These are phyloP conservation scores for Sphaeramia orbicularis DNA, from an alignment of 2,797 vertebrate genomes.

Conservation along the genomic window DNA sequence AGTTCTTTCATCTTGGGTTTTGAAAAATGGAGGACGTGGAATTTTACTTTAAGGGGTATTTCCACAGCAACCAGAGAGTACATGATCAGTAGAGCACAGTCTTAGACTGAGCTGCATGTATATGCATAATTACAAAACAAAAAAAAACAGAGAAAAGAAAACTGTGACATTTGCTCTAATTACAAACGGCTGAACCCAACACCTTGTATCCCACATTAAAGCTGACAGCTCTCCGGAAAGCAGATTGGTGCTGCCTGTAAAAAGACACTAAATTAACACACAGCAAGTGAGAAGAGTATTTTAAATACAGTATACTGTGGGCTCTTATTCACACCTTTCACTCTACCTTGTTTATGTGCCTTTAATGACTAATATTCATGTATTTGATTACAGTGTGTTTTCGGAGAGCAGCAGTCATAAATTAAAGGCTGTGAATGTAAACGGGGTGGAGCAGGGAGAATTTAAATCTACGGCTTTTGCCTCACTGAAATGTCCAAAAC, in stretches of 20 bases:
- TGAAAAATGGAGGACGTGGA: slow-evolving; percentile 16
- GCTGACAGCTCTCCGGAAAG: neutral
- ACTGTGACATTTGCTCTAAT: neutral
- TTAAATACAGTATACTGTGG: neutral
- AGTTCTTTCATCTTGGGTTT: slow-evolving; percentile 21
- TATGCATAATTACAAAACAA: neutral
- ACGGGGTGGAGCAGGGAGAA: slow-evolving; percentile 6
- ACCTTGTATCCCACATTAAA: neutral
- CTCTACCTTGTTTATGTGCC: slow-evolving; percentile 7
- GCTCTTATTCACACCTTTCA: neutral
- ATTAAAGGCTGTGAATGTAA: slow-evolving; percentile 38
- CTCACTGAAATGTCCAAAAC: neutral
- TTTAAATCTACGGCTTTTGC: neutral
- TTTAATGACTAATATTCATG: neutral
- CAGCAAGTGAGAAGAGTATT: neutral
- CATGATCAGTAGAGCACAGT: neutral
- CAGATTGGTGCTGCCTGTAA: neutral
- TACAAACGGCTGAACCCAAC: neutral
- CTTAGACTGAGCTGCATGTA: neutral
- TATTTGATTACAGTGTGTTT: slow-evolving; percentile 26
- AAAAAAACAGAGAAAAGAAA: neutral
- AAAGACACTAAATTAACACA: neutral
- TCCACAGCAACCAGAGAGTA: slow-evolving; percentile 1
- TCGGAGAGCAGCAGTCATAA: slow-evolving; percentile 32
- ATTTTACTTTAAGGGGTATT: neutral